These are phyloP conservation scores for Sphenodon punctatus DNA, from an alignment of 2,797 vertebrate genomes.

Conservation along the genomic window DNA sequence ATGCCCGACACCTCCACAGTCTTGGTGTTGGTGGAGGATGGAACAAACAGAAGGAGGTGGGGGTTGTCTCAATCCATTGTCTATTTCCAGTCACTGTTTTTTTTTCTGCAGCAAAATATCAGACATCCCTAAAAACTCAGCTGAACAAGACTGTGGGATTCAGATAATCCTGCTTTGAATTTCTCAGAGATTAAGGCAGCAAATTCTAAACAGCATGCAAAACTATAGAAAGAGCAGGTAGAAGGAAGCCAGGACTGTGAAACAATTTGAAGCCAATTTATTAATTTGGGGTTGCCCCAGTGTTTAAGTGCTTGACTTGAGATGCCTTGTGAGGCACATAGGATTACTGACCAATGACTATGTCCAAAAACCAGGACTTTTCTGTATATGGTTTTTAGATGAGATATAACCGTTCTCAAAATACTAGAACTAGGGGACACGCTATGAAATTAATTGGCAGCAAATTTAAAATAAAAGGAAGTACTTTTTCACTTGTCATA, in stretches of 20 bases:
- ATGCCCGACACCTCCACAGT: background rate
- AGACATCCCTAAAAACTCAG: background rate
- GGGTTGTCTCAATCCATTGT: background rate
- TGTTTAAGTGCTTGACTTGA: background rate
- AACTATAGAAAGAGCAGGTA: fast-evolving
- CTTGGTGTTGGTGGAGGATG: background rate
- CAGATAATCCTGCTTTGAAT: background rate
- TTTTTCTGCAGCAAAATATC: background rate
- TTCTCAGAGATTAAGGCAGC: fast-evolving
- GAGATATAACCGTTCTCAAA: no score
- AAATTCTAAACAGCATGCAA: background rate
- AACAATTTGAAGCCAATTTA: background rate
- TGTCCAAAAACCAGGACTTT: conserved; percentile 10
- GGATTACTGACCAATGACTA: conserved; percentile 18
- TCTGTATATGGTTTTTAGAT: background rate
- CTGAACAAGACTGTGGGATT: fast-evolving
- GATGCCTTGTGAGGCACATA: background rate
- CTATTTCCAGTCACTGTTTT: background rate
- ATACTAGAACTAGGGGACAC: no score
- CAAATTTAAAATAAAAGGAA: no score
- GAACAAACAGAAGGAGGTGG: background rate
- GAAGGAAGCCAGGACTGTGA: background rate
- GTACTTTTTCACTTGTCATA: no score
- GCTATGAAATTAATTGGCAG: no score
- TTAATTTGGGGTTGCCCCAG: background rate